A percentile compares a stretch with the other conserved stretches of the same genome.
phyloP scores from a whole-genome alignment of 37 sponge, comb jelly and placozoan genomes.

The Lycopodina hypogea region DNA sequence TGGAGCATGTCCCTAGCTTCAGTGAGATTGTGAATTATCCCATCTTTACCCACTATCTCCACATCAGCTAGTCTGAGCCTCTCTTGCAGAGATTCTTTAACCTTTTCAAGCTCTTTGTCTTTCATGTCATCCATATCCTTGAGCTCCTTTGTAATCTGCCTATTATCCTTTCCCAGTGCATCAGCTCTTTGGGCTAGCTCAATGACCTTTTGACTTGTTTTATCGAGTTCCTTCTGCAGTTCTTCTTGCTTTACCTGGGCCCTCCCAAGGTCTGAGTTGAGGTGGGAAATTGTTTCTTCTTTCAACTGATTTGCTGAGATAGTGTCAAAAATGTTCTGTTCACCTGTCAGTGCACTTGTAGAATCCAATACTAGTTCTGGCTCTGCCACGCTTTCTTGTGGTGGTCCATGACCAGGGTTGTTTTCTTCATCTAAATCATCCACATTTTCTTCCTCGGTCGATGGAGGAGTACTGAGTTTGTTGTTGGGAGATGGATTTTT shows the following conservation, averaged over 20 bases:
- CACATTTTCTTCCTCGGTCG: too few species aligned
- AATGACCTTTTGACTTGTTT: constrained; percentile 6
- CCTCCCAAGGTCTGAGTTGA: constrained; percentile 33
- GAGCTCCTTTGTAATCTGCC: background rate
- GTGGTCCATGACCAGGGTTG: too few species aligned
- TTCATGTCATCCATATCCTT: constrained; percentile 11
- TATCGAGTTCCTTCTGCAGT: constrained; percentile 15
- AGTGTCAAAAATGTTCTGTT: too few species aligned
- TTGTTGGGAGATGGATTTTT: too few species aligned
- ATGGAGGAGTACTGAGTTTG: too few species aligned
- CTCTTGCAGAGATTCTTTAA: constrained; percentile 35
- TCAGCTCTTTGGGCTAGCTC: background rate
- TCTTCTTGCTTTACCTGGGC: constrained; percentile 11
- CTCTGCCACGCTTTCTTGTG: too few species aligned
- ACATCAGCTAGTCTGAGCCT: constrained; percentile 18
- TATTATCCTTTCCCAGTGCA: constrained; percentile 24
- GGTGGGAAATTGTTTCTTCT: constrained; percentile 17
- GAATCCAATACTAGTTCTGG: too few species aligned
- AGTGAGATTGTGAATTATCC: constrained; percentile 25
- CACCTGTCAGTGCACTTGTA: too few species aligned
- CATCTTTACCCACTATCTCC: constrained; percentile 42
- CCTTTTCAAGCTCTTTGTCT: constrained; percentile 27
- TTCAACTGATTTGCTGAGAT: too few species aligned
- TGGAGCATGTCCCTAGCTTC: constrained; percentile 46
- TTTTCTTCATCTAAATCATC: too few species aligned